Evolutionary conservation across 1,140 invertebrate species (phyloP), one percentile per base, ranked within the genome.

Genomic region (Drosophila varians): DNA sequence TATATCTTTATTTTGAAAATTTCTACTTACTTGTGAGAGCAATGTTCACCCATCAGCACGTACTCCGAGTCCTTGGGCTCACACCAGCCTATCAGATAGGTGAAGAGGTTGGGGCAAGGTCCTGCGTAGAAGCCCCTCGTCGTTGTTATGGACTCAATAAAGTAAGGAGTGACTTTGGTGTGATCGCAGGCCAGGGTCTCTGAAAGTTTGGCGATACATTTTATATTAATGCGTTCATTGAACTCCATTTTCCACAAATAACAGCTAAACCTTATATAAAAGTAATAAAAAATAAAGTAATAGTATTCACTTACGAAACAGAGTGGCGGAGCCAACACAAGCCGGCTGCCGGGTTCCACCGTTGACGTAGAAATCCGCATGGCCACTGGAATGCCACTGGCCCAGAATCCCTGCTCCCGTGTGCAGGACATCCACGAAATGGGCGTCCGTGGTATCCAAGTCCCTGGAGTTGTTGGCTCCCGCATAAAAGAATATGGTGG

Each of bases 361-460:
- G 87, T 98, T 97, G 19, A 97, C 95, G 91, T 97, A 97, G 91
- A 97, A 98, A 90, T 98, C 97, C 7, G 96, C 96, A 89, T 97
- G 96, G 0, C 96, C 96, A 74, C 94, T 96, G 1, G 96, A 95
- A 2, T 96, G 95, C 96, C 96, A 96, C 82, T 96, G 95, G 0
- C 96, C 95, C 12, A 96, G 92, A 47, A 96, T 95, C 0, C 96
- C 96, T 0, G 96, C 96, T 26, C 97, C 96, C 0, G 97, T 97
- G 89, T 98, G 97, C 45, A 98, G 93, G 18, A 97, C 94, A 91
- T 98, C 96, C 16, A 98, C 96, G 90, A 98, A 97, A 69, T 95
- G 92, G 0, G 96, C 97, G 90, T 98, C 97, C 1, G 94, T 93
- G 38, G 94, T 93, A 91, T 98, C 97, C 71, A 98, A 92, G 75